Evolutionary conservation across 2,888 invertebrate genomes (phyloP).

Genomic region (Helicoverpa assulta): DNA sequence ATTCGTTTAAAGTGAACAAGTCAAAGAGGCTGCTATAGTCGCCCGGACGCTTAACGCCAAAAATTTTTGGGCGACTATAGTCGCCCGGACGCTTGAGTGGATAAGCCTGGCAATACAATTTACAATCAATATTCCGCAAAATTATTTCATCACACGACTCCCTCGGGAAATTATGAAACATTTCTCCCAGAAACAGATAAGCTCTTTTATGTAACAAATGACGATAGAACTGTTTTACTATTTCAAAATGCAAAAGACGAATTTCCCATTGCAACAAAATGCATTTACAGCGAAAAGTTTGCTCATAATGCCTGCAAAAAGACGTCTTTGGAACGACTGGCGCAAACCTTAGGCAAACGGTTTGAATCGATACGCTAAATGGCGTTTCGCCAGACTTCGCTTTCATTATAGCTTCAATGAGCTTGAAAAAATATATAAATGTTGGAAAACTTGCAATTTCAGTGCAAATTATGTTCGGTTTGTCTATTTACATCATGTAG

Average conservation of each 20-base stretch:
- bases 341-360: conserved; percentile 22
- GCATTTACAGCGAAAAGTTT: conserved; percentile 27
- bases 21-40: no score
- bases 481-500: conserved; percentile 30
- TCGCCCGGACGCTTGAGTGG: no score
- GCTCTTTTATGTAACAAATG: neutral
- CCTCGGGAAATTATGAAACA: neutral
- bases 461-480: conserved; percentile 10
- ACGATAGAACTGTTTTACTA: neutral
- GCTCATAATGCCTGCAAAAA: conserved; percentile 30
- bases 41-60: no score
- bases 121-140: neutral
- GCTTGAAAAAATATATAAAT: conserved; percentile 35
- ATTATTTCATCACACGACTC: neutral
- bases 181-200: neutral
- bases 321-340: conserved; percentile 30
- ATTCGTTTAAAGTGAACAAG: no score
- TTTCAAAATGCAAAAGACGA: conserved; percentile 7
- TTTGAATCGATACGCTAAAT: conserved; percentile 34
- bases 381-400: conserved; percentile 33
- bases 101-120: neutral
- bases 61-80: no score
- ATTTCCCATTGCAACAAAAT: conserved; percentile 7
- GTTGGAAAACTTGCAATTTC: conserved; percentile 8
- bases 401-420: conserved; percentile 51